Evolutionary conservation across 2,888 invertebrate genomes (phyloP), one percentile per base, ranked within the genome.

Genomic region (Tethea ocularis): DNA sequence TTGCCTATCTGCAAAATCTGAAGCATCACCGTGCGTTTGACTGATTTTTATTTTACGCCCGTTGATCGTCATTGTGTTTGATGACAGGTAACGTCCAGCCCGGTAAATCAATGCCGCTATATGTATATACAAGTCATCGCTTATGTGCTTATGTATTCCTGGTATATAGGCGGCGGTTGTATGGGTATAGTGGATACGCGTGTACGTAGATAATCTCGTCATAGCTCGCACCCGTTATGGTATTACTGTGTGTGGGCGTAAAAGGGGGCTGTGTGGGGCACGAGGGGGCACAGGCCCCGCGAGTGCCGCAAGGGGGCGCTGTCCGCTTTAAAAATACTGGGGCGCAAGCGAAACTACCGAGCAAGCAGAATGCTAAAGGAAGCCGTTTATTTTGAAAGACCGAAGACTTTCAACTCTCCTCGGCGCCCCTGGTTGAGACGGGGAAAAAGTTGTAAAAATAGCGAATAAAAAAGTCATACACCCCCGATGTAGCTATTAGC

Each of bases 211-310:
- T 93, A 92, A 93, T 93, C 92, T 91, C 92, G 91, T 92, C 91
- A 92, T 92, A 92, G 90, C 89, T 87, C 87, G 88, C 91, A 84
- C 91, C 92, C 91, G 91, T 91, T 92, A 93, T 93, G 92, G 91
- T 89, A 92, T 92, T 89, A 91, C 91, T 87, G 90, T 87, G 87
- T 87, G 85, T 81, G 86, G 86, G 85, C 75, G 75, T 68, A 67
- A 70, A 80, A 77, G 75, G 64, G 71, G 59, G 67, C 65, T 68
- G 72, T 66, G 33, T 67, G 67, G 64, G 64, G 74, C 67, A 66
- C 66, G 61, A 59, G 61, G 70, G 69, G 61, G 60, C 60, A 60
- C 69, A 55, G 46, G 46, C 76, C 82, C 82, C 88, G 86, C 84
- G 86, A 85, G 83, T 84, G 82, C 86, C 86, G 82, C 81, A 82